These are phyloP conservation scores for Australoheros facetus DNA, from an alignment of 2,797 vertebrate species.

Conservation along the genomic window DNA sequence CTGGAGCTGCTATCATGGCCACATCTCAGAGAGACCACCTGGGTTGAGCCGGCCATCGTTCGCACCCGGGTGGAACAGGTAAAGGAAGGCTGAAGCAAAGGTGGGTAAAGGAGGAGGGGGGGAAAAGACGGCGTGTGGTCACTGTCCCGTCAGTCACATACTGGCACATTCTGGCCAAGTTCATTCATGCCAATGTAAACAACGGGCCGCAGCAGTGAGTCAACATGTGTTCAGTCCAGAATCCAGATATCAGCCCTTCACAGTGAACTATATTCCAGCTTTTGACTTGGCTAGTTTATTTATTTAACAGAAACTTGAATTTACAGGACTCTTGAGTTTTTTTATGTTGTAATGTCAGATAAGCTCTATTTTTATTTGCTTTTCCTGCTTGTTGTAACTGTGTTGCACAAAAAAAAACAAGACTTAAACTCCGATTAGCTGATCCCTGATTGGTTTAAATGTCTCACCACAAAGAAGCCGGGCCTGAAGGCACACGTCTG, in stretches of 20 bases:
- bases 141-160: neutral
- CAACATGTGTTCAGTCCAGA: constrained; percentile 18
- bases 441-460: neutral
- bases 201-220: constrained; percentile 18
- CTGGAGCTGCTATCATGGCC: constrained; percentile 52
- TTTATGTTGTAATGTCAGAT: too few relatives aligned
- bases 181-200: constrained; percentile 45
- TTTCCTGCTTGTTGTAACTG: too few relatives aligned
- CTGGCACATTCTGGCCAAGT: neutral
- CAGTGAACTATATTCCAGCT: neutral
- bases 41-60: neutral
- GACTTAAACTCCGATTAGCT: too few relatives aligned
- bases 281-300: neutral
- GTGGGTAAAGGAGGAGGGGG: neutral
- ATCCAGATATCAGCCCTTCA: neutral
- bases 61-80: constrained; percentile 64
- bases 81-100: constrained; percentile 27
- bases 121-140: neutral
- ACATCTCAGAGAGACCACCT: constrained; percentile 60
- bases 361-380: too few relatives aligned
- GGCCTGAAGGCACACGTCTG: constrained; percentile 60
- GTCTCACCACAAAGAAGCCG: constrained; percentile 68
- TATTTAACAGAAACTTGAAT: neutral
- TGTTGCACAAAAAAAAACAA: too few relatives aligned
- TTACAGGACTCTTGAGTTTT: too few relatives aligned